Base-by-base conservation (phyloP, 2,888 invertebrate genomes). In the Noctua janthina region DNA sequence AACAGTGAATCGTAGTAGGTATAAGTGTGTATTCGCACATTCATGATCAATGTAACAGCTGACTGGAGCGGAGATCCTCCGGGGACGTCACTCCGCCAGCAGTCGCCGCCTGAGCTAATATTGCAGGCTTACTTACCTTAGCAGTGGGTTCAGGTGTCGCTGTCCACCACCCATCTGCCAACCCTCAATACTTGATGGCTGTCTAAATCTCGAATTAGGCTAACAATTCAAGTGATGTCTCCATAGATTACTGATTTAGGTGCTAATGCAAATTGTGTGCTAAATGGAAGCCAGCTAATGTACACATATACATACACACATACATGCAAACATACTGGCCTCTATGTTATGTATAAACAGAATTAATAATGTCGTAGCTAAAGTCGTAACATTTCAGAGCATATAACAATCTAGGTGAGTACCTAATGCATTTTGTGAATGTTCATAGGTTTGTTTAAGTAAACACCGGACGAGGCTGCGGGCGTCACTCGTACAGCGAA, bases 401-500 rank as follows among this genome's bases (percentile, higher is more conserved):
- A 81, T 74, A 76, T 77, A 78, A 77, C 71, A 78, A 85, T 81
- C 69, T 84, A 77, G 66, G 71, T 67, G 70, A 83, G 81, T 82
- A 23, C 54, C 23, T 54, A 85, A 85, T 88, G 86, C 89, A 85
- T 89, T 90, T 86, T 82, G 68, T 81, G 76, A 67, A 78, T 81
- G 81, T 74, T 78, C 80, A 85, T 87, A 86, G 82, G 81, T 90
- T 79, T 85, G 79, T 82, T 70, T 84, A 83, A 76, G 84, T 86
- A 89, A 82, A 86, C 77, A 89, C 73, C 82, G 84, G 81, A 85
- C 78, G 89, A 92, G 91, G 92, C 92, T 91, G 92, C 92, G 93
- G 92, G 93, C 95, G 94, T 94, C 93, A 94, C 93, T 95, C 93
- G 93, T 92, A 93, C 91, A 95, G 94, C 94, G 94, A 95, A 96